A percentile compares a stretch with the other conserved stretches of the same genome.
Conservation (phyloP, 2,113 vertebrate genomes). For the Apodemus speciosus region DNA sequence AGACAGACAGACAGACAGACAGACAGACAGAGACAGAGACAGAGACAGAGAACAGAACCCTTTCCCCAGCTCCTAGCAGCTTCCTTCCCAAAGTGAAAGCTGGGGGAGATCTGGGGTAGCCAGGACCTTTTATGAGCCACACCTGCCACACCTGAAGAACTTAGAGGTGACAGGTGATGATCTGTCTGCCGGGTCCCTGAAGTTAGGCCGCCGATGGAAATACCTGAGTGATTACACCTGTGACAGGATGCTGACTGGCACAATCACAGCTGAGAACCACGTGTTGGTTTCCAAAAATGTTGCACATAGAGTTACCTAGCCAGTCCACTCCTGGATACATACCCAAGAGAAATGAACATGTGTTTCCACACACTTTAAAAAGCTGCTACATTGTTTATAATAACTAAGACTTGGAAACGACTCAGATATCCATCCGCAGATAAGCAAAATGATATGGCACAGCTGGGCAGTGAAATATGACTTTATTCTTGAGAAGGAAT, state of each 20-base stretch:
- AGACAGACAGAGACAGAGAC: neutral
- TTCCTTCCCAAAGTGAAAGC: too few relatives aligned
- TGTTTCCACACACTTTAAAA: neutral
- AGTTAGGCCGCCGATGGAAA: neutral
- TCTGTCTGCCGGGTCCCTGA: neutral
- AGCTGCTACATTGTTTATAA: neutral
- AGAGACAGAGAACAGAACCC: neutral
- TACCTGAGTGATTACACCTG: neutral
- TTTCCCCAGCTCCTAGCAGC: too few relatives aligned
- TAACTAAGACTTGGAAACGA: neutral
- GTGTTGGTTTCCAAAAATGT: neutral
- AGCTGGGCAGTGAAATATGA: neutral
- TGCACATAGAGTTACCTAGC: neutral
- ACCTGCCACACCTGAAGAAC: neutral
- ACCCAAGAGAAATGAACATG: neutral
- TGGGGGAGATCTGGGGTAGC: neutral
- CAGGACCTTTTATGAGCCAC: too few relatives aligned
- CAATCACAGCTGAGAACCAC: neutral
- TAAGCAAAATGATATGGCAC: neutral
- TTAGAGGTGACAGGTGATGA: neutral
- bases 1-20: neutral
- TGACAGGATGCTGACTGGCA: neutral
- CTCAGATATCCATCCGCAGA: neutral
- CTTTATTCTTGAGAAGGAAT: neutral
- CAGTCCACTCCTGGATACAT: neutral